Percentiles rank a stretch among this genome's conserved stretches.
phyloP scores from a whole-genome alignment of 2,113 vertebrate genomes.

The Oncorhynchus nerka region DNA sequence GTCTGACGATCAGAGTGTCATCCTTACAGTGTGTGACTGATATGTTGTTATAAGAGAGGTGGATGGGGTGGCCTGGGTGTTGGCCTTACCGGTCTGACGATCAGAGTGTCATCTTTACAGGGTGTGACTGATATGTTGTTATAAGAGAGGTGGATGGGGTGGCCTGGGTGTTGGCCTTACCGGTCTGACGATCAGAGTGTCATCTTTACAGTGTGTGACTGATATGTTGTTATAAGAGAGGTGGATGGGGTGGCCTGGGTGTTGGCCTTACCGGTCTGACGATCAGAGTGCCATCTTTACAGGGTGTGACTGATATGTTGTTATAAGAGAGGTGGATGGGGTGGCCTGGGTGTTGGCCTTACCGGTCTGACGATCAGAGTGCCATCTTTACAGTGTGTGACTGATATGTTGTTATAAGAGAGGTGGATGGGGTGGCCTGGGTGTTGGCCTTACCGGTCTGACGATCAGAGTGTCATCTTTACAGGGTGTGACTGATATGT shows the following conservation, averaged over 20 bases:
- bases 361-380: constrained; percentile 97
- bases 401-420: not conserved
- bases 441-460: constrained; percentile 83
- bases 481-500: constrained; percentile 77
- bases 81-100: constrained; percentile 90
- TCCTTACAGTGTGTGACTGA: constrained; percentile 89
- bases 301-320: constrained; percentile 73
- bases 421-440: not conserved
- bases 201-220: constrained; percentile 91
- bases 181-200: constrained; percentile 96
- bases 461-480: constrained; percentile 97
- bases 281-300: constrained; percentile 95
- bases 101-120: constrained; percentile 95
- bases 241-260: not conserved
- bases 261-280: constrained; percentile 87
- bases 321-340: too few relatives aligned
- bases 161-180: constrained; percentile 64
- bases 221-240: too few relatives aligned
- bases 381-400: constrained; percentile 94
- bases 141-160: too few relatives aligned
- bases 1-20: constrained; percentile 94
- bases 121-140: constrained; percentile 68
- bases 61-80: not conserved
- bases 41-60: too few relatives aligned
- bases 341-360: constrained; percentile 34